phyloP scores from a whole-genome alignment of 2,797 vertebrate genomes.

The Iguana delicatissima region DNA sequence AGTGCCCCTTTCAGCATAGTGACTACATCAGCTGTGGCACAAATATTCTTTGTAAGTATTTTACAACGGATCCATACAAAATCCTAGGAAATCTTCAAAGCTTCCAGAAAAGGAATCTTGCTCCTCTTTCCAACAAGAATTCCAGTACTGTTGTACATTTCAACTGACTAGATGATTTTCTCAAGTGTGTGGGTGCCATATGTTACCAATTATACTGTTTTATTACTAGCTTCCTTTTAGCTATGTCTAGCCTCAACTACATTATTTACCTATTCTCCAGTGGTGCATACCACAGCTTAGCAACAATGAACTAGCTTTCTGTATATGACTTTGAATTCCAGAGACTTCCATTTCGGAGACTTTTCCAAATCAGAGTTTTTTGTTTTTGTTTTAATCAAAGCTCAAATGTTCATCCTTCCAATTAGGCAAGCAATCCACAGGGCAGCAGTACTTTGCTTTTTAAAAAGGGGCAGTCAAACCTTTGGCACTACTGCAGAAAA shows the following conservation, averaged over 20 bases:
- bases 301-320: background rate
- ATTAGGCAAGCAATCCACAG: background rate
- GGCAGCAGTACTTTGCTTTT: background rate
- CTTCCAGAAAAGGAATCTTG: background rate
- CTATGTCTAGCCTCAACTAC: background rate
- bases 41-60: background rate
- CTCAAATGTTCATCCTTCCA: background rate
- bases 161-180: background rate
- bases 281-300: background rate
- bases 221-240: slow-evolving; percentile 27
- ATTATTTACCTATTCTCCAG: slow-evolving; percentile 17
- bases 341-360: background rate
- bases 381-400: background rate
- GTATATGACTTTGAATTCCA: background rate
- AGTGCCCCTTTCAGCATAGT: background rate
- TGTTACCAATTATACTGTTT: slow-evolving; percentile 34
- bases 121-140: background rate
- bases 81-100: background rate
- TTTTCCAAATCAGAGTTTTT: background rate
- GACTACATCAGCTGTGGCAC: background rate
- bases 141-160: background rate
- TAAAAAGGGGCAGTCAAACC: background rate
- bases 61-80: slow-evolving; percentile 18
- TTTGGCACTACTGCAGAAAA: background rate
- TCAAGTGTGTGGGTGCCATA: background rate